These are phyloP conservation scores for Alviniconcha marisindica DNA, from an alignment of 1,140 invertebrate species.

Conservation along the genomic window DNA sequence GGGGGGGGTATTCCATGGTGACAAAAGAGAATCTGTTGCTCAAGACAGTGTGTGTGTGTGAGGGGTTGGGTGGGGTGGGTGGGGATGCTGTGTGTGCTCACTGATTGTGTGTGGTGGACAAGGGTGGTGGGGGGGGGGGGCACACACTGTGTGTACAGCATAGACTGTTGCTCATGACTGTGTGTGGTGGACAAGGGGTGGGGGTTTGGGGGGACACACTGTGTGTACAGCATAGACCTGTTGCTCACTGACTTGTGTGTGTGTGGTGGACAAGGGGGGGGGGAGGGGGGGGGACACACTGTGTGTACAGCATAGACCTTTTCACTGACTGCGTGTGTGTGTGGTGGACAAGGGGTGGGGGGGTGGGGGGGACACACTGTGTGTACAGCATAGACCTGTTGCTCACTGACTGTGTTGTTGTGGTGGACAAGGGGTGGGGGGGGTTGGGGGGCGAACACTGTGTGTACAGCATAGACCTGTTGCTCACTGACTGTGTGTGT, in stretches of 20 bases:
- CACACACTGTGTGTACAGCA: neutral
- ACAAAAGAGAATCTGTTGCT: too few species aligned
- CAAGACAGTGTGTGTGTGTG: too few species aligned
- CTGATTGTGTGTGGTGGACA: too few species aligned
- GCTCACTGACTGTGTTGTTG: too few species aligned
- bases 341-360: neutral
- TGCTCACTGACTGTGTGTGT: too few species aligned
- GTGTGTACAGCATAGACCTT: too few species aligned
- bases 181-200: neutral
- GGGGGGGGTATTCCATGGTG: too few species aligned
- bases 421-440: neutral
- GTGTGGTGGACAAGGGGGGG: slow-evolving; percentile 17
- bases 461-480: neutral
- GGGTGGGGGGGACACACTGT: neutral
- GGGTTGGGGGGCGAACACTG: neutral
- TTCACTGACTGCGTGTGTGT: too few species aligned
- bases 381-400: neutral
- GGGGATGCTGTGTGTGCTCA: neutral
- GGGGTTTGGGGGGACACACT: neutral
- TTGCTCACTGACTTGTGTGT: too few species aligned
- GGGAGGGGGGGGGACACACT: neutral
- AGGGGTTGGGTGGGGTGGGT: neutral
- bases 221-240: neutral
- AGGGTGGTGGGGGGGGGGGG: neutral
- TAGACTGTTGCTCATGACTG: too few species aligned